These are phyloP conservation scores for Chascanopsetta lugubris DNA, from an alignment of 2,113 vertebrate genomes.

Conservation along the genomic window DNA sequence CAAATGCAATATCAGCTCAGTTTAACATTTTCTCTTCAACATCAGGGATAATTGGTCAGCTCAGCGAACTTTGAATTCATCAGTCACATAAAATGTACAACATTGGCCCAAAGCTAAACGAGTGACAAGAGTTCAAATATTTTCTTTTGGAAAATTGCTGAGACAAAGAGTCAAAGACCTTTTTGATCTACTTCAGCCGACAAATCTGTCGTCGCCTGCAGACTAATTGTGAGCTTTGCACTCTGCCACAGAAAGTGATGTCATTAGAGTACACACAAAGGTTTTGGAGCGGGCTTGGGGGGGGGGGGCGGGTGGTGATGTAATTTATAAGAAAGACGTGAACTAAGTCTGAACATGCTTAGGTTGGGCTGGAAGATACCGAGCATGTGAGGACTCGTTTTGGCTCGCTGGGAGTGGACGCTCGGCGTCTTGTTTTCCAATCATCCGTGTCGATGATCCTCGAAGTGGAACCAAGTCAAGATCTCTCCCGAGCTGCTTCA, in stretches of 20 bases:
- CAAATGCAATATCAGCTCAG: too few relatives aligned
- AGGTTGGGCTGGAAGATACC: conserved; percentile 7
- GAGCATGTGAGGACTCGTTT: conserved; percentile 9
- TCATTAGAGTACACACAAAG: conserved; percentile 27
- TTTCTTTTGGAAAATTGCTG: too few relatives aligned
- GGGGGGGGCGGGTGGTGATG: too few relatives aligned
- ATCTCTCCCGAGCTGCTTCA: neutral
- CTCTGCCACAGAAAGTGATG: conserved; percentile 9
- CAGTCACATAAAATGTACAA: too few relatives aligned
- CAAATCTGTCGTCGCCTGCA: neutral
- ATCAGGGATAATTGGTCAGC: too few relatives aligned
- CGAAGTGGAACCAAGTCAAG: neutral
- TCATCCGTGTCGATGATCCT: neutral
- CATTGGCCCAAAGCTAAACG: too few relatives aligned
- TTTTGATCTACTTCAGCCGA: neutral
- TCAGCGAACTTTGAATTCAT: too few relatives aligned
- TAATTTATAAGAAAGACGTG: conserved; percentile 21
- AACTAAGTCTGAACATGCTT: conserved; percentile 53
- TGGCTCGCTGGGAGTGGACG: neutral
- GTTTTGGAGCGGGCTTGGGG: too few relatives aligned
- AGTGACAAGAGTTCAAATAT: too few relatives aligned
- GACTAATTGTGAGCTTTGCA: conserved; percentile 11
- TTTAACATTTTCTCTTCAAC: too few relatives aligned
- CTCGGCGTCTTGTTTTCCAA: conserved; percentile 17
- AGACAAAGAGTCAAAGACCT: too few relatives aligned